Base-by-base conservation (phyloP, 2,113 vertebrate species). In the Myiopsitta monachus region DNA sequence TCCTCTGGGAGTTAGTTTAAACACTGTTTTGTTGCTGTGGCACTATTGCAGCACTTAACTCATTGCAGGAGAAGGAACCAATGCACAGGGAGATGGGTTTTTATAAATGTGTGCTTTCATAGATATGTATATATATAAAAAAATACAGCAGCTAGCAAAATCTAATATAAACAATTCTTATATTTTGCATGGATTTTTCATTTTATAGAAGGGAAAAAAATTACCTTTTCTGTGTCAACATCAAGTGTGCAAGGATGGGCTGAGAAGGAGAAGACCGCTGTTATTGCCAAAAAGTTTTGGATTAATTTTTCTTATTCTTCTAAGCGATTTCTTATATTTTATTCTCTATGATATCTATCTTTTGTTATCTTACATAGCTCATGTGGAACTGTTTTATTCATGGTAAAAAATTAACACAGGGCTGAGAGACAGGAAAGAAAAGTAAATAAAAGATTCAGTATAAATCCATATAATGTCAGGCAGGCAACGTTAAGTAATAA, bases 381-480 rank as follows among this genome's bases (percentile, higher is more conserved):
- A 63, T 5, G 4, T 85, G 67, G 88, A 93, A 80, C 28, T 63
- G 8, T 86, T 92, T 70, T 84, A 81, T 76, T 93, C 27, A 12
- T 38, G 49, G 19, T 75, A 46, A 74, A 66, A 83, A 79, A 82
- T 47, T 44, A 89, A 54, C 19, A 69, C 27, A 54, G 23, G 7
- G 30, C 54, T 36, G 69, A 88, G 69, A 92, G 36, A 81, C 66
- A 82, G 83, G 63, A 52, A 95, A 87, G 81, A 95, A 89, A 83
- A 95, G 54, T 77, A 94, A 96, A 86, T 62, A 76, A 80, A 87
- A 69, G 68, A 55, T 54, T 92, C 63, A 23, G 30, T 54, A 43
- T 87, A 95, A 95, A 92, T 55, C 41, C 52, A 55, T 95, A 36
- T 87, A 80, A 88, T 93, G 47, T 52, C 52, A 63, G 59, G 33